Evolutionary conservation across 2,888 invertebrate genomes (phyloP).

Genomic region (Sphinx pinastri): DNA sequence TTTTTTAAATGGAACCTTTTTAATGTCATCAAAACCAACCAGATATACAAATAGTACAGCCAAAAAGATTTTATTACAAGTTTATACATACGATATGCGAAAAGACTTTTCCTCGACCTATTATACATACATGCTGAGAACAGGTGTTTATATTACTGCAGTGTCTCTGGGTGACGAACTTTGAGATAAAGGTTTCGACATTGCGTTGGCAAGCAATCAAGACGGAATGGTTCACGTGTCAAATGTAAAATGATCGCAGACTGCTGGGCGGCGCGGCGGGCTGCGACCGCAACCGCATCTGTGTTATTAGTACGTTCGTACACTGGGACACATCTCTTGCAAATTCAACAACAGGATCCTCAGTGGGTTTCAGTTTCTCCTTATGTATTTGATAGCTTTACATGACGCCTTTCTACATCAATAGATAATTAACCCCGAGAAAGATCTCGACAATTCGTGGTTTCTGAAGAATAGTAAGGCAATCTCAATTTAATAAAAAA

Average conservation of each 20-base stretch:
- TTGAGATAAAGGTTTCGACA: conserved; percentile 27
- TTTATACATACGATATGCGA: too few species aligned
- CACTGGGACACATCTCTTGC: not conserved
- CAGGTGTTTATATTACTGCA: conserved; percentile 25
- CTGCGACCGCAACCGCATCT: conserved; percentile 50
- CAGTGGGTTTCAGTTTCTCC: not conserved
- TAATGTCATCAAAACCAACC: too few species aligned
- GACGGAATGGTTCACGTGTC: conserved; percentile 35
- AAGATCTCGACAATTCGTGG: too few species aligned
- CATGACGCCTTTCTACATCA: not conserved
- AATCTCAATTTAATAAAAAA: too few species aligned
- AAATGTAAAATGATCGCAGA: conserved; percentile 60
- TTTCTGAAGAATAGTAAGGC: too few species aligned
- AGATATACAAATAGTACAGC: too few species aligned
- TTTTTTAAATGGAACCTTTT: too few species aligned
- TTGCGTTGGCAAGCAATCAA: conserved; percentile 30
- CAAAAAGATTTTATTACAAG: too few species aligned
- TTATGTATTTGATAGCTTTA: not conserved
- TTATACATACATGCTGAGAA: not conserved
- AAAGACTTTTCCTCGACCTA: too few species aligned
- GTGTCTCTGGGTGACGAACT: conserved; percentile 27
- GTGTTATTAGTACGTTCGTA: conserved; percentile 9
- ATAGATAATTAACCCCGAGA: too few species aligned
- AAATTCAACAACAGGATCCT: not conserved
- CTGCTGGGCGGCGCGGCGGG: conserved; percentile 52